Evolutionary conservation across 2,113 vertebrate genomes (phyloP).

Genomic region (Zapus hudsonius): DNA sequence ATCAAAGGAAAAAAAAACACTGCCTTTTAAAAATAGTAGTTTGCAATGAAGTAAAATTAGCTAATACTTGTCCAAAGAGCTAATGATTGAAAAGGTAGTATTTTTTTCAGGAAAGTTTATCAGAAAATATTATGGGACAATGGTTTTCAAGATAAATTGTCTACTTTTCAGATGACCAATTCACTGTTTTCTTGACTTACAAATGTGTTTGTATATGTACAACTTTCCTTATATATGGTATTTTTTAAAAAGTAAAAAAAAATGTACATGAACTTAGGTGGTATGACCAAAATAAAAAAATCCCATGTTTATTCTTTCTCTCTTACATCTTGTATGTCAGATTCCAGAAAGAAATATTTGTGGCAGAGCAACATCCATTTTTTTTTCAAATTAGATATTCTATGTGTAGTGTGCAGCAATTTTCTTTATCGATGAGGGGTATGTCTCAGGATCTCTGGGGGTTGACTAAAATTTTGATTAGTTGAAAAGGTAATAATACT

Average conservation of each 20-base stretch:
- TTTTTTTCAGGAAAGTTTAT: not conserved
- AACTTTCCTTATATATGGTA: not conserved
- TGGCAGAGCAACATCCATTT: rapidly evolving
- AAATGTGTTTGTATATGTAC: not conserved
- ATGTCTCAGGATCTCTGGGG: too few relatives aligned
- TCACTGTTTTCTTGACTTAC: not conserved
- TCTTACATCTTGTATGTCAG: too few relatives aligned
- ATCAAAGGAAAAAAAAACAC: not conserved
- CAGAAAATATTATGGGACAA: not conserved
- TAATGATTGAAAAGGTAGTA: not conserved
- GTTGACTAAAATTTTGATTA: not conserved
- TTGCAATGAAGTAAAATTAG: not conserved
- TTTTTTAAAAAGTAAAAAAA: not conserved
- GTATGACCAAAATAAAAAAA: not conserved
- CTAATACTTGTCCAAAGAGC: not conserved
- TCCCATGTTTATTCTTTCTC: not conserved
- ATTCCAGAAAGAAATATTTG: not conserved
- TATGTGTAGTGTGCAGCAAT: too few relatives aligned
- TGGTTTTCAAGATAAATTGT: not conserved
- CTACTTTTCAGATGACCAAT: not conserved
- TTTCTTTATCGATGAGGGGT: rapidly evolving
- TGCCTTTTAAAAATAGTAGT: not conserved
- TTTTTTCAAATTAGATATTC: not conserved
- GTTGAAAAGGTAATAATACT: not conserved
- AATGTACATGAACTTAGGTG: not conserved